Evolutionary conservation across 2,797 vertebrate genomes (phyloP).

Genomic region (Sebastolobus alascanus): DNA sequence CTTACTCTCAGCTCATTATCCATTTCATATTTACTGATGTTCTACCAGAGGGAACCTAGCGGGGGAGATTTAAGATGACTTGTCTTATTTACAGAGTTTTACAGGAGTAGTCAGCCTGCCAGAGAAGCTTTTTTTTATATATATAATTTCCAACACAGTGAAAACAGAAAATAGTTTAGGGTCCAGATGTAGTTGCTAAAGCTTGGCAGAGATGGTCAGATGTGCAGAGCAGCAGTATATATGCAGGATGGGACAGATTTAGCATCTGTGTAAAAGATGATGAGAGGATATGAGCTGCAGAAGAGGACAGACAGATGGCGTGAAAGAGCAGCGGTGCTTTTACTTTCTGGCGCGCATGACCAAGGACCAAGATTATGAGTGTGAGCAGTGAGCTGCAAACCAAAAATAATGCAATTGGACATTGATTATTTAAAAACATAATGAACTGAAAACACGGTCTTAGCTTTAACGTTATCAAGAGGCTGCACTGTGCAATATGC

Average conservation of each 20-base stretch:
- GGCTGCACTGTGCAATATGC: background rate
- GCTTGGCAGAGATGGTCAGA: conserved; percentile 26
- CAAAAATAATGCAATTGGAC: conserved; percentile 67
- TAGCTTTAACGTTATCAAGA: conserved; percentile 4
- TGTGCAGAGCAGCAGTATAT: conserved; percentile 10
- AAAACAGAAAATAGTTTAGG: conserved; percentile 18
- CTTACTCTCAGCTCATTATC: conserved; percentile 57
- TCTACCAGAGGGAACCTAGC: conserved; percentile 33
- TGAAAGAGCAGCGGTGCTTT: conserved; percentile 49
- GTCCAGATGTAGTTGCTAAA: conserved; percentile 16
- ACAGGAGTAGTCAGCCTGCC: conserved; percentile 17
- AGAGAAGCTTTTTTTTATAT: background rate
- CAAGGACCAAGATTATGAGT: conserved; percentile 43
- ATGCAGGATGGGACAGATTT: conserved; percentile 14
- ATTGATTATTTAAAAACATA: conserved; percentile 60
- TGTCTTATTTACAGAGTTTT: conserved; percentile 52
- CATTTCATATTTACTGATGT: conserved; percentile 55
- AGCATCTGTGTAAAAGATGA: conserved; percentile 30
- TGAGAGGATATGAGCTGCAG: conserved; percentile 45
- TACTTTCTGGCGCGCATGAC: conserved; percentile 54
- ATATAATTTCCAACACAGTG: background rate
- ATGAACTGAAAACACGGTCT: conserved; percentile 41
- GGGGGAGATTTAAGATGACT: conserved; percentile 45
- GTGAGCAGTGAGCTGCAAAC: conserved; percentile 45
- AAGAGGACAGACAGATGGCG: conserved; percentile 53